These are phyloP conservation scores for Apteryx mantelli DNA, from an alignment of 2,113 vertebrate genomes.

Conservation along the genomic window DNA sequence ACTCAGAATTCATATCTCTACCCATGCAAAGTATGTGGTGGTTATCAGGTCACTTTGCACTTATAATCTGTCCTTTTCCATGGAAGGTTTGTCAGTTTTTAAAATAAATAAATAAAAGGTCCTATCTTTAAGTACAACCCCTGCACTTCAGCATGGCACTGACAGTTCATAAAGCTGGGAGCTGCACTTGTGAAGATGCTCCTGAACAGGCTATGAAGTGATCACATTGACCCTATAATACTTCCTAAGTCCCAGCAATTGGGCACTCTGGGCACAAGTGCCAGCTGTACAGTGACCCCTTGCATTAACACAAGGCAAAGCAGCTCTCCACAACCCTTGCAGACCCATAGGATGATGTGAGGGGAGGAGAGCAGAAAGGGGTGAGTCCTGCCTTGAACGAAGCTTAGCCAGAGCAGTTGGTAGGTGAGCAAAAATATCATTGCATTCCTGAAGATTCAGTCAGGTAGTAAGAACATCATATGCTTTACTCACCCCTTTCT, in stretches of 20 bases:
- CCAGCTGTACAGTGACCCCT: not conserved
- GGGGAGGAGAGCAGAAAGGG: not conserved
- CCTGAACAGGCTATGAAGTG: not conserved
- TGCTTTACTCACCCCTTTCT: not conserved
- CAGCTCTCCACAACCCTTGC: not conserved
- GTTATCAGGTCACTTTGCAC: not conserved
- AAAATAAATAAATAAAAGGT: not conserved
- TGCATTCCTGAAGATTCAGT: not conserved
- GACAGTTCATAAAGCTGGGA: not conserved
- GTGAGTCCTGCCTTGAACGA: not conserved
- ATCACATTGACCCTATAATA: not conserved
- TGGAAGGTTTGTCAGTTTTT: not conserved
- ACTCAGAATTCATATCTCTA: not conserved
- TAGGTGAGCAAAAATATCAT: not conserved
- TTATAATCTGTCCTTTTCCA: not conserved
- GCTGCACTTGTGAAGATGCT: not conserved
- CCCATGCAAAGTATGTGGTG: not conserved
- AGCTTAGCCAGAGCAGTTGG: not conserved
- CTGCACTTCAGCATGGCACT: not conserved
- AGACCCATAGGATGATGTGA: not conserved
- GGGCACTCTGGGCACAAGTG: not conserved
- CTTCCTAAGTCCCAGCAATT: fast-evolving
- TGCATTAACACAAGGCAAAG: not conserved
- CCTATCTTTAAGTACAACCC: not conserved
- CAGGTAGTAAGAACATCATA: not conserved